Conservation (phyloP, 2,797 vertebrate species). For the Sebastiscus tertius region DNA sequence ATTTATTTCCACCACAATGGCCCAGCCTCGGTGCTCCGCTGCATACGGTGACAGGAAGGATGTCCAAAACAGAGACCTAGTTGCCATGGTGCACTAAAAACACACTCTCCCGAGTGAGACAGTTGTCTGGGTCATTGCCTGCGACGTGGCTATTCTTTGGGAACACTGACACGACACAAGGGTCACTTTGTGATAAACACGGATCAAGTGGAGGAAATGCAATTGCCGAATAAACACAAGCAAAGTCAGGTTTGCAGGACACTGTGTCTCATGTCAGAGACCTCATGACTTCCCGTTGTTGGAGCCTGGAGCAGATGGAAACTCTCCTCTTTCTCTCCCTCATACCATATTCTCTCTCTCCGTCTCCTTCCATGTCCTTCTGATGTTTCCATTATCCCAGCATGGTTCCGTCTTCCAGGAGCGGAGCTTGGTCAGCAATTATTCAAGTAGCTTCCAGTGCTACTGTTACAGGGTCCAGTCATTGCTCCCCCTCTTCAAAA, state of each 20-base stretch:
- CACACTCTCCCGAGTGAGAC: conserved; percentile 61
- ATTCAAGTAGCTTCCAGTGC: conserved; percentile 3
- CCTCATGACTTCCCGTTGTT: conserved; percentile 15
- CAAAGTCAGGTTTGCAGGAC: neutral
- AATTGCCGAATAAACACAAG: conserved; percentile 37
- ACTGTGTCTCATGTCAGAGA: conserved; percentile 32
- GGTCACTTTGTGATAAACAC: conserved; percentile 36
- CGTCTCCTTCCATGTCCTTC: conserved; percentile 43
- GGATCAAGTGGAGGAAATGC: conserved; percentile 24
- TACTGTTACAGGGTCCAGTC: conserved; percentile 8
- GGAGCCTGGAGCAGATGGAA: conserved; percentile 51
- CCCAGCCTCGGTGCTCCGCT: conserved; percentile 12
- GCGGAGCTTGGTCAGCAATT: conserved; percentile 34
- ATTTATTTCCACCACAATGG: conserved; percentile 61
- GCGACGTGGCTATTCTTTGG: conserved; percentile 47
- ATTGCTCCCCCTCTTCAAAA: neutral
- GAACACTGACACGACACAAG: conserved; percentile 31
- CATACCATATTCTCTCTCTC: conserved; percentile 42
- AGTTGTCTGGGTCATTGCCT: conserved; percentile 49
- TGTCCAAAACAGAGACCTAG: conserved; percentile 69
- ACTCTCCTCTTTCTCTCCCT: conserved; percentile 38
- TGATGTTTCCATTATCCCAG: conserved; percentile 66
- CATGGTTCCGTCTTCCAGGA: conserved; percentile 12
- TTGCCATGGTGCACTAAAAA: conserved; percentile 81
- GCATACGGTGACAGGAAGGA: conserved; percentile 46